Conservation (phyloP, 2,797 vertebrate genomes). For the Lemur catta region DNA sequence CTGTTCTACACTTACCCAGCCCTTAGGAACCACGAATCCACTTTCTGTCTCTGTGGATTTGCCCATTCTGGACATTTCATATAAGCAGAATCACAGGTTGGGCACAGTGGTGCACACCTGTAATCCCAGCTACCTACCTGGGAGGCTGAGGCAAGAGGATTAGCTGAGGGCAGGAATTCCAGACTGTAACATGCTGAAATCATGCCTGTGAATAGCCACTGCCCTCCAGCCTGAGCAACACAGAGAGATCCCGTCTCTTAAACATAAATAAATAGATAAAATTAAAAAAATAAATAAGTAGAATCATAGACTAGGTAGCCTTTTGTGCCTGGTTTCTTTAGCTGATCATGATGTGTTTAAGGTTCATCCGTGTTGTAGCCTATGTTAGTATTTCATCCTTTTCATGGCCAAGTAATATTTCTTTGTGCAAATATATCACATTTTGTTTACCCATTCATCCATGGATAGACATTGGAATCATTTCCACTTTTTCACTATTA, state of each 20-base stretch:
- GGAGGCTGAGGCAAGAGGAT: background rate
- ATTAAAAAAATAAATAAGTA: background rate
- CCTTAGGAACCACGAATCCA: background rate
- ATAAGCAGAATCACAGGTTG: background rate
- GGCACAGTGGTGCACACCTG: background rate
- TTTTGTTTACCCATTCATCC: background rate
- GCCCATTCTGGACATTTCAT: background rate
- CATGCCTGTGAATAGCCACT: background rate
- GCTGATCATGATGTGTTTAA: background rate
- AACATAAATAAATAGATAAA: background rate
- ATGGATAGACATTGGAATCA: background rate
- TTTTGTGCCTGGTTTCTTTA: background rate
- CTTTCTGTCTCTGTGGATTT: background rate
- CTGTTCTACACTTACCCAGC: background rate
- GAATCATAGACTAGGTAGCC: background rate
- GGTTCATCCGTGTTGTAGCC: fast-evolving
- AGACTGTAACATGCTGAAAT: background rate
- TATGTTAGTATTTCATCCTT: background rate
- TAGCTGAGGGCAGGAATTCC: background rate
- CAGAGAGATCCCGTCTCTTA: background rate
- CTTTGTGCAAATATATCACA: no score
- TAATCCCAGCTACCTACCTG: background rate
- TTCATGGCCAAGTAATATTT: background rate
- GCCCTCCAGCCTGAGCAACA: background rate
- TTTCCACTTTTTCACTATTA: background rate